A percentile compares a stretch with the other conserved stretches of the same genome.
Conservation (phyloP, 2,113 vertebrate species). For the Mastomys coucha region DNA sequence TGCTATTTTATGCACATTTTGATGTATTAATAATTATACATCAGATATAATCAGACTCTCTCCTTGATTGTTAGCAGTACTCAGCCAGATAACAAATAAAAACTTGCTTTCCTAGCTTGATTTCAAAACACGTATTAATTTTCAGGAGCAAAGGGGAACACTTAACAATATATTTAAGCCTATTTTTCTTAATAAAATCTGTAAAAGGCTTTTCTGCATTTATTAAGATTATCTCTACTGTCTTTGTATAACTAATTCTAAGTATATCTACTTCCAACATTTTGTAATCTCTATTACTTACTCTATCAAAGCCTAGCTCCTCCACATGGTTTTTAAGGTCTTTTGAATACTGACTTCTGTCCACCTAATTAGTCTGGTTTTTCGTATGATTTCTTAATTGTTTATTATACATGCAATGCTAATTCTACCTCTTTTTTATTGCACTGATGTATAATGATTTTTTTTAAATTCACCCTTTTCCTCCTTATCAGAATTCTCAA, state of each 20-base stretch:
- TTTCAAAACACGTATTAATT: constrained; percentile 44
- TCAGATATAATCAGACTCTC: background rate
- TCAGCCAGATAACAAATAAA: constrained; percentile 23
- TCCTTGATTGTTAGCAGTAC: background rate
- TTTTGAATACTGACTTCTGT: background rate
- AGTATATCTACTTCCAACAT: background rate
- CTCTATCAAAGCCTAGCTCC: background rate
- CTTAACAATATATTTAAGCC: constrained; percentile 16
- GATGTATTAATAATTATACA: constrained; percentile 29
- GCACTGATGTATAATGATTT: background rate
- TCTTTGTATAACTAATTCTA: background rate
- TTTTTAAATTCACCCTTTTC: background rate
- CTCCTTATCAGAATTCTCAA: background rate
- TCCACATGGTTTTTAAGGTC: background rate
- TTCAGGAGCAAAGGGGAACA: background rate
- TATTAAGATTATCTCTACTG: background rate
- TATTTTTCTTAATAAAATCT: background rate
- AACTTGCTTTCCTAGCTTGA: background rate
- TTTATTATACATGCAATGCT: background rate
- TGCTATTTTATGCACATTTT: background rate
- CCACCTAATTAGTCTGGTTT: background rate
- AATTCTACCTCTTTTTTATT: background rate
- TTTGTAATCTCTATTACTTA: background rate
- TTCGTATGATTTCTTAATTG: constrained; percentile 10
- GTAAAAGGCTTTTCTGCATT: background rate